Evolutionary conservation across 2,797 vertebrate genomes (phyloP).

Genomic region (Scomberomorus guttatus): DNA sequence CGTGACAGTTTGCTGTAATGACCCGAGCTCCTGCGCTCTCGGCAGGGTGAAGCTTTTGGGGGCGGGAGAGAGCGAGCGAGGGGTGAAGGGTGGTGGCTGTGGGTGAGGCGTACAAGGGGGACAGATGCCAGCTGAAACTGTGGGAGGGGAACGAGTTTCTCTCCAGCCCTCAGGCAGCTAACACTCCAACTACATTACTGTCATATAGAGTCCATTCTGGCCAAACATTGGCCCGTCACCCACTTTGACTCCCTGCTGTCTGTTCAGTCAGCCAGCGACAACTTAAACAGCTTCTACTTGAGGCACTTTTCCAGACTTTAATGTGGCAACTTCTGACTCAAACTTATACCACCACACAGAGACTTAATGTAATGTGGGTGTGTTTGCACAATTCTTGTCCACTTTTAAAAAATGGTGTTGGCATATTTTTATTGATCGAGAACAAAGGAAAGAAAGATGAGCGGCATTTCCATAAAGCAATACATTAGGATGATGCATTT

Average conservation of each 20-base stretch:
- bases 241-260: conserved; percentile 78
- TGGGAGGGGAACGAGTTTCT: conserved; percentile 82
- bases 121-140: conserved; percentile 83
- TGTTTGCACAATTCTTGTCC: conserved; percentile 32
- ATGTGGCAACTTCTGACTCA: conserved; percentile 66
- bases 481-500: conserved; percentile 62
- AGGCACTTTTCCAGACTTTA: conserved; percentile 75
- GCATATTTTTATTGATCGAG: conserved; percentile 53
- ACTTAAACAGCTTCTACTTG: conserved; percentile 76
- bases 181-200: conserved; percentile 83
- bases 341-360: conserved; percentile 41
- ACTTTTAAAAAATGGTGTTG: conserved; percentile 27
- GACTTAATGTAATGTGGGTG: conserved; percentile 27
- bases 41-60: conserved; percentile 72
- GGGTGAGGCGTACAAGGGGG: conserved; percentile 71
- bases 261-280: conserved; percentile 78
- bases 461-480: conserved; percentile 54
- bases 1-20: conserved; percentile 85
- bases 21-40: conserved; percentile 80
- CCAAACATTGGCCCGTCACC: conserved; percentile 78
- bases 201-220: conserved; percentile 82
- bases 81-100: conserved; percentile 62
- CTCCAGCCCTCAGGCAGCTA: conserved; percentile 78
- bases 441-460: conserved; percentile 47
- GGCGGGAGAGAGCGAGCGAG: conserved; percentile 30